Evolutionary conservation across 1,140 invertebrate species (phyloP).

Genomic region (Matsumurasca onukii): DNA sequence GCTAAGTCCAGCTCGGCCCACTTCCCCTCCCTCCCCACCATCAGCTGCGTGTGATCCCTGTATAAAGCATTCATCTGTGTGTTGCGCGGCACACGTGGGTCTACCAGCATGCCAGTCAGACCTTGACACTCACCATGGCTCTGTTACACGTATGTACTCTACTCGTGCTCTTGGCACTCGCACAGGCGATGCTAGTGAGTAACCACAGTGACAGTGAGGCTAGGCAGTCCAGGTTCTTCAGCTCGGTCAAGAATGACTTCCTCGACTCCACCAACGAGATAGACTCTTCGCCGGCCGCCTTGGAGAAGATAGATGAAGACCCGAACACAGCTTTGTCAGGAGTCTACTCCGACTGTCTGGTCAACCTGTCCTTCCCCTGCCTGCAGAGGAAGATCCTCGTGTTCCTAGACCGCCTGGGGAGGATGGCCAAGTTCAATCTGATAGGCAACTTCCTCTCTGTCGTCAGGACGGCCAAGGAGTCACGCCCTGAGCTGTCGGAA

Average conservation of each 20-base stretch:
- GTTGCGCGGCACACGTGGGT: neutral
- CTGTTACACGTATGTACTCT: neutral
- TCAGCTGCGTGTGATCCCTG: too few relatives aligned
- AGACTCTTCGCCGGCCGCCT: neutral
- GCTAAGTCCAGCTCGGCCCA: too few relatives aligned
- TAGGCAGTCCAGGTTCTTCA: conserved; percentile 14
- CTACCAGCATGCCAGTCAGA: neutral
- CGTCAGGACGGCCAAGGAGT: conserved; percentile 34
- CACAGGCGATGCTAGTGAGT: too few relatives aligned
- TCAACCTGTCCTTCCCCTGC: conserved; percentile 40
- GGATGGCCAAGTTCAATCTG: conserved; percentile 37
- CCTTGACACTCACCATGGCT: neutral
- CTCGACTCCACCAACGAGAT: conserved; percentile 3
- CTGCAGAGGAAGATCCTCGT: conserved; percentile 41
- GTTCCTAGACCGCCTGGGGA: conserved; percentile 40
- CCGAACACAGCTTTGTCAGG: conserved; percentile 37
- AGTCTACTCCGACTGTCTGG: conserved; percentile 41
- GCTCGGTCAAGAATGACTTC: neutral
- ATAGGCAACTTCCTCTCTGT: conserved; percentile 41
- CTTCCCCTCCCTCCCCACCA: neutral
- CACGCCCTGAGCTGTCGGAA: conserved; percentile 9
- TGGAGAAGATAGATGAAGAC: conserved; percentile 31
- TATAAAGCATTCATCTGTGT: neutral
- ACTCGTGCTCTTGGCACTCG: too few relatives aligned
- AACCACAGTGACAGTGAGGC: too few relatives aligned